Evolutionary conservation across 2,113 vertebrate genomes (phyloP), one percentile per base, ranked within the genome.

Genomic region (Sisor rabdophorus): DNA sequence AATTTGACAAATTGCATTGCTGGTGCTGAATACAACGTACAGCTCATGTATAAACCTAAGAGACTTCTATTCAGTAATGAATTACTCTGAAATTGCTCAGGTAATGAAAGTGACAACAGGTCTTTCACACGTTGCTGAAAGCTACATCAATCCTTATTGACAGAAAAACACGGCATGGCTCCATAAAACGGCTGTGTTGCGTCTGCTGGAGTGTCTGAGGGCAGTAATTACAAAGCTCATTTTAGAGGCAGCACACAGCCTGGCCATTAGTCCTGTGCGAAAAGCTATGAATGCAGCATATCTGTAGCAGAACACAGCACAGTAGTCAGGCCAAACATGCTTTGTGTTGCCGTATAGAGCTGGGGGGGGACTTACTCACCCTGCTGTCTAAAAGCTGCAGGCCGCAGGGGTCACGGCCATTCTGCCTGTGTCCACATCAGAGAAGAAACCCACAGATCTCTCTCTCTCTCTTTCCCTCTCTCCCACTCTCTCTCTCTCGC

Each of bases 381-480:
- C 60, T 47, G 73, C 59, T 69, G 79, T 76, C 85, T 88, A 89
- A 89, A 86, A 87, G 80, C 84, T 83, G 82, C 84, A 84, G 82
- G 81, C 81, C 80, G 84, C 82, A 59, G 78, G 82, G 92, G 92
- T 93, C 92, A 93, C 59, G 90, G 91, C 81, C 89, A 86, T 89
- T 89, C 87, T 82, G 83, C 88, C 89, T 88, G 86, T 87, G 89
- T 89, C 87, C 83, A 88, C 86, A 88, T 90, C 84, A 82, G 80
- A 79, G 80, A 81, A 81, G 55, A 75, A 79, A 75, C 70, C 77
- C 79, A 77, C 85, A 89, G 85, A 87, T 89, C 84, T 86, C 87
- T 86, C 86, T 82, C 81, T 83, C 84, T 5, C 55, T 75, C 26
- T n/a, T 30, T 72, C 30, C 55, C 68, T 72, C 68, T 64, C 48